Base-by-base conservation (phyloP, 2,888 invertebrate species). In the Belgica antarctica region DNA sequence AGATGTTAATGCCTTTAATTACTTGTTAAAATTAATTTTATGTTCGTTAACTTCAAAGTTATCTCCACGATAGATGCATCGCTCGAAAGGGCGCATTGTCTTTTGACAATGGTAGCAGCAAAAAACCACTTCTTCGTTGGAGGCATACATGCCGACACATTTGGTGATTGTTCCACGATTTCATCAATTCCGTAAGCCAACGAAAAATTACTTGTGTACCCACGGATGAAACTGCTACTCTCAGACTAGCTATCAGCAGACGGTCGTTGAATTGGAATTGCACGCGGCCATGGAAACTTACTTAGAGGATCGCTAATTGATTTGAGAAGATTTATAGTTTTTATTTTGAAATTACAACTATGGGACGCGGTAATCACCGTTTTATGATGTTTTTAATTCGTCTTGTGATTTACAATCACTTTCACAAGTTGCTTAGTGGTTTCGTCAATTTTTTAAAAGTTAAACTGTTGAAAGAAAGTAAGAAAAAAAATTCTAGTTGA, bases 21-120 rank as follows among this genome's bases (percentile, higher is more conserved):
- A 68, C 28, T 28, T 68, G 57, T 19, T 68, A 57, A 57, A 68
- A 68, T 68, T 68, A 57, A 28, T 68, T 68, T 41, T 47, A 34
- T 25, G 57, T 46, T 31, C 15, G 22, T 15, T 52, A 22, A 19
- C 41, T 41, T 41, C 15, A 41, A 10, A 41, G n/a, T 41, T 41
- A 41, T 15, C n/a, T 41, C n/a, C n/a, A n/a, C 41, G 41, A 52
- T 52, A 19, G 52, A 17, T 41, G 7, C 10, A 4, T 41, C 41
- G 7, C 22, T 52, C 2, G 17, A 52, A 52, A 52, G 52, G 52
- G 52, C 52, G 59, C 59, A 24, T 59, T 59, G 59, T 59, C 10
- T 12, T 52, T 27, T 59, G 59, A 19, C 59, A n/a, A n/a, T n/a
- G n/a, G n/a, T n/a, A n/a, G n/a, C 59, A 5, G 22, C 59, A 59